Percentiles rank a stretch among this genome's conserved stretches.
Conservation (phyloP, 2,113 vertebrate genomes). For the Apteryx owenii region DNA sequence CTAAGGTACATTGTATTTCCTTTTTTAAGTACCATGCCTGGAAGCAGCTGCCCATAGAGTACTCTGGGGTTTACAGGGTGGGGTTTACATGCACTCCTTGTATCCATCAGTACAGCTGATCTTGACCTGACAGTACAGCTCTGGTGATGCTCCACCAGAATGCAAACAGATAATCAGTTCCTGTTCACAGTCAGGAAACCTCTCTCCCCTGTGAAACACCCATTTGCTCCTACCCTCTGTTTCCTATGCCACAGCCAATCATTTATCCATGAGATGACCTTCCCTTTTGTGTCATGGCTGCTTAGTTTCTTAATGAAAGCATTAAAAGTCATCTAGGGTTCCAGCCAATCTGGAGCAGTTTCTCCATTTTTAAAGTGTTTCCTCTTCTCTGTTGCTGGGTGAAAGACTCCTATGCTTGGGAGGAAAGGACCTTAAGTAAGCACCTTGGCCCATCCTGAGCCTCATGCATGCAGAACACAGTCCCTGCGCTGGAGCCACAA, state of each 20-base stretch:
- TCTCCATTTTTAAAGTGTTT: neutral
- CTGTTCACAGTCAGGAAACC: too few relatives aligned
- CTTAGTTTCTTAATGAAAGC: neutral
- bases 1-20: accelerated
- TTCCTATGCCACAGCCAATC: neutral
- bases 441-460: neutral
- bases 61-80: neutral
- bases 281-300: neutral
- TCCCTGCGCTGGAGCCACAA: neutral
- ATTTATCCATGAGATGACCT: neutral
- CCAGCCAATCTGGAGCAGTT: neutral
- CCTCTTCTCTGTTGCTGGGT: neutral
- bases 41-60: neutral
- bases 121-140: neutral
- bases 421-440: neutral
- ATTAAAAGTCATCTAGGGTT: neutral
- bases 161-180: neutral
- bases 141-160: neutral
- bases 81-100: neutral
- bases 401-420: neutral
- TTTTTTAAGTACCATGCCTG: neutral
- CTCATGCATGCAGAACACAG: neutral
- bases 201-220: neutral
- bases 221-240: too few relatives aligned
- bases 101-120: neutral